A percentile compares a stretch with the other conserved stretches of the same genome.
Evolutionary conservation across 2,113 vertebrate genomes (phyloP).

Genomic region (Crotalus tigris): DNA sequence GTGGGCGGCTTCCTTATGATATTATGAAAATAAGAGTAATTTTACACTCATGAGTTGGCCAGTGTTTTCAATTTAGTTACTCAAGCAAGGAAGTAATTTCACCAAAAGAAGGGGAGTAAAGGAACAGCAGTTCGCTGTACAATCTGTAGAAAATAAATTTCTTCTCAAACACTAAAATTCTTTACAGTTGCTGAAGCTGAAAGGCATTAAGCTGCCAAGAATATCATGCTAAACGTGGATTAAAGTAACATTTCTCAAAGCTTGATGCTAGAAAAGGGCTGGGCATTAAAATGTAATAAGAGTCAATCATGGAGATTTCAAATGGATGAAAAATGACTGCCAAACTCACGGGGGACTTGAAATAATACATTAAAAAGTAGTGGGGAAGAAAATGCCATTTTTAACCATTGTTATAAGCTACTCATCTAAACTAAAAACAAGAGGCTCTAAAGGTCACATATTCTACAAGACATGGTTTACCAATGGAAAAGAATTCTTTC

Average conservation of each 20-base stretch:
- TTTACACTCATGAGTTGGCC: not conserved
- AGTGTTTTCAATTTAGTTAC: not conserved
- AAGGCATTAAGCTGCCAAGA: not conserved
- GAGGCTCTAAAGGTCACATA: not conserved
- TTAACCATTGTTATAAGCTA: not conserved
- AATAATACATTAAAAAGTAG: too few relatives aligned
- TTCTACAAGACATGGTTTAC: not conserved
- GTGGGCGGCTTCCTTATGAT: not conserved
- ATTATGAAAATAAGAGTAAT: constrained; percentile 1
- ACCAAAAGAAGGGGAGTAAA: not conserved
- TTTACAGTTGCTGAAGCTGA: not conserved
- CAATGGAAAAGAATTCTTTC: not conserved
- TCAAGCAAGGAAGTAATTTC: not conserved
- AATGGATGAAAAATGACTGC: not conserved
- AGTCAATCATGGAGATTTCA: not conserved
- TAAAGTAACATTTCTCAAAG: not conserved
- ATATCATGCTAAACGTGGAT: not conserved
- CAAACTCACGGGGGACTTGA: too few relatives aligned
- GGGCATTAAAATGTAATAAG: not conserved
- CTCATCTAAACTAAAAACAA: not conserved
- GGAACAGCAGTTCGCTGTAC: not conserved
- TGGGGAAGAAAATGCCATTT: not conserved
- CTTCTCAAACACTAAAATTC: not conserved
- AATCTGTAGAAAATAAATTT: not conserved
- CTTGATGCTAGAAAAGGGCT: not conserved